phyloP scores from a whole-genome alignment of 2,888 invertebrate genomes.

The Apamea epomidion region DNA sequence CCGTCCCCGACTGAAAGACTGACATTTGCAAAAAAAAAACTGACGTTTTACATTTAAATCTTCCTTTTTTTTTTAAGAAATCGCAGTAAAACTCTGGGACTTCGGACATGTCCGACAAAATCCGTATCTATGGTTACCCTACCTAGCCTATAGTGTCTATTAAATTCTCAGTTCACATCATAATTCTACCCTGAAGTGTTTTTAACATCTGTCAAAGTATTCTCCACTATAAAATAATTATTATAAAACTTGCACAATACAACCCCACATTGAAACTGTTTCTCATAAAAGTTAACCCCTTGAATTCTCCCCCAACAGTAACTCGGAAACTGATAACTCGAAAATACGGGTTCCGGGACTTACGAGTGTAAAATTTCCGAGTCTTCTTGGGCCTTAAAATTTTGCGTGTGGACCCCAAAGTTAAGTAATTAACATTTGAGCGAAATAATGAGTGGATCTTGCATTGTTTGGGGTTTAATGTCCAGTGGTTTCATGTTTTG shows the following conservation, averaged over 20 bases:
- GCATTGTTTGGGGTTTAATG: constrained; percentile 54
- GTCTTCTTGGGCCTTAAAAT: constrained; percentile 47
- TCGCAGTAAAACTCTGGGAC: too few relatives aligned
- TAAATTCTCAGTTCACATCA: constrained; percentile 23
- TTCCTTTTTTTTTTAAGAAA: background rate
- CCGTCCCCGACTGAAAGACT: background rate
- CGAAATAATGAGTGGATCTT: constrained; percentile 44
- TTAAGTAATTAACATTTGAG: constrained; percentile 62
- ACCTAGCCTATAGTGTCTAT: background rate
- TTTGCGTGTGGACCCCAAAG: constrained; percentile 50
- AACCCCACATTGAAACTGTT: constrained; percentile 27
- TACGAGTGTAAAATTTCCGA: constrained; percentile 36
- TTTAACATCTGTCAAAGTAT: constrained; percentile 42
- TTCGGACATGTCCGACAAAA: background rate
- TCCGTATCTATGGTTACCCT: background rate
- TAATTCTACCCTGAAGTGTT: constrained; percentile 22
- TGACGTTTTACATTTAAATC: background rate
- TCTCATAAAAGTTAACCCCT: constrained; percentile 49
- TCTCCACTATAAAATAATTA: constrained; percentile 25
- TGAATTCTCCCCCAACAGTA: constrained; percentile 32
- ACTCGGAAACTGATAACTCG: constrained; percentile 44
- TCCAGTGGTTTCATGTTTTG: constrained; percentile 27
- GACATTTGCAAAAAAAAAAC: background rate
- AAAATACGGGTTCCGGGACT: constrained; percentile 46
- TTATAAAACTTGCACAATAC: constrained; percentile 39